These are phyloP conservation scores for Danio albolineatus DNA, from an alignment of 2,797 vertebrate species.

Conservation along the genomic window DNA sequence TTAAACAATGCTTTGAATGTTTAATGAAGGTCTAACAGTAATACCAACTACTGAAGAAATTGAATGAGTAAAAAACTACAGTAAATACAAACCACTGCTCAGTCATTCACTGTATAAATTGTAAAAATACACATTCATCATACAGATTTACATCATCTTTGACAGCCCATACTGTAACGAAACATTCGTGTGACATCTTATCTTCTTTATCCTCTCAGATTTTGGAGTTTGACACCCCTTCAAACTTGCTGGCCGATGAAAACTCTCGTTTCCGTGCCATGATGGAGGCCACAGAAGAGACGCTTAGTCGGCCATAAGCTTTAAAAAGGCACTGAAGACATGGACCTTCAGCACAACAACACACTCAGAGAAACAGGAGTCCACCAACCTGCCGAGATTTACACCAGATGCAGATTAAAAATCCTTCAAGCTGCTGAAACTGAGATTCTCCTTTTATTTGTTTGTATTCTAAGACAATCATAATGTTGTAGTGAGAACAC, in stretches of 20 bases:
- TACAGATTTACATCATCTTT: too few species aligned
- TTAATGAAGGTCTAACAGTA: too few species aligned
- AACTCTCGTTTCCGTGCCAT: slow-evolving; percentile 81
- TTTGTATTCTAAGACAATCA: background rate
- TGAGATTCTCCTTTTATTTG: background rate
- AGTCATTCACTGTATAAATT: too few species aligned
- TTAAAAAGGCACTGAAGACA: slow-evolving; percentile 48
- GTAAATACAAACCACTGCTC: too few species aligned
- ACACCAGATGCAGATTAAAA: slow-evolving; percentile 6
- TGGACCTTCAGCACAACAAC: background rate
- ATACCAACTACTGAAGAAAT: too few species aligned
- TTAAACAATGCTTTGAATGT: too few species aligned
- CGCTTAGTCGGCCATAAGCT: slow-evolving; percentile 62
- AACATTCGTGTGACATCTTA: too few species aligned
- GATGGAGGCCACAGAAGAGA: slow-evolving; percentile 76
- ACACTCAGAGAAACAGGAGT: background rate
- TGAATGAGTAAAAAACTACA: too few species aligned
- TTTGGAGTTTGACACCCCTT: slow-evolving; percentile 82
- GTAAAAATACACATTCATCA: too few species aligned
- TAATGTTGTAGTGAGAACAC: slow-evolving; percentile 14
- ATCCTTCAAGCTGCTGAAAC: slow-evolving; percentile 38
- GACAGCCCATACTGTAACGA: too few species aligned
- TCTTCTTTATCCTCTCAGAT: slow-evolving; percentile 67
- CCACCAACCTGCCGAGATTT: slow-evolving; percentile 33
- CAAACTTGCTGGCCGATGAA: slow-evolving; percentile 78